Conservation (phyloP, 2,113 vertebrate species). For the Nothobranchius kuhntae region DNA sequence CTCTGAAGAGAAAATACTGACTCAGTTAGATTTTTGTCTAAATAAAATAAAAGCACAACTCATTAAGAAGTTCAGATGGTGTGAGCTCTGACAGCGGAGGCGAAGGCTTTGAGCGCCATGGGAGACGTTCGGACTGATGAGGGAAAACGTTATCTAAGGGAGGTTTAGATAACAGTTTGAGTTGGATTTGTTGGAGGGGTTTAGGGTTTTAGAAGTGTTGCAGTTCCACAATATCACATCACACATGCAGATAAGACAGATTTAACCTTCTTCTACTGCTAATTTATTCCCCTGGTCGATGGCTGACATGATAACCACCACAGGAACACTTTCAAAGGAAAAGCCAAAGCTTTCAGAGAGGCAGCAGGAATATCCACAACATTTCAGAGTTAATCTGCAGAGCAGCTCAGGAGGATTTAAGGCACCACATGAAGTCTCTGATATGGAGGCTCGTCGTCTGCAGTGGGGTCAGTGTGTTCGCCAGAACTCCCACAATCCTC, state of each 20-base stretch:
- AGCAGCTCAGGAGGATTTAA: background rate
- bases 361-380: background rate
- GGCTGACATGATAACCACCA: background rate
- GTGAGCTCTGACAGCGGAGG: background rate
- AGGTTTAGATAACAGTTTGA: too few relatives aligned
- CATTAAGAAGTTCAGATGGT: background rate
- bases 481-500: slow-evolving; percentile 13
- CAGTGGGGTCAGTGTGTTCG: background rate
- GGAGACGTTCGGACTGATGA: background rate
- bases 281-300: background rate
- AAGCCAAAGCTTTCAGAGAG: background rate
- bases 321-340: background rate
- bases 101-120: background rate
- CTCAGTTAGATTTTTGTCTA: background rate
- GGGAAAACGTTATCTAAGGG: background rate
- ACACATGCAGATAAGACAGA: background rate
- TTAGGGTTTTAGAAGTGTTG: background rate
- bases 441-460: background rate
- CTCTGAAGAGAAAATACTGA: too few relatives aligned
- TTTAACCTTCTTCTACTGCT: slow-evolving; percentile 3
- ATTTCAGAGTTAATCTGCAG: background rate
- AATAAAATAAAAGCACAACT: background rate
- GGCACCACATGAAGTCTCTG: background rate
- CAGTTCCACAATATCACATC: background rate
- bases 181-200: background rate